phyloP scores from a whole-genome alignment of 2,797 vertebrate species.

The Cacajao melanocephalus region DNA sequence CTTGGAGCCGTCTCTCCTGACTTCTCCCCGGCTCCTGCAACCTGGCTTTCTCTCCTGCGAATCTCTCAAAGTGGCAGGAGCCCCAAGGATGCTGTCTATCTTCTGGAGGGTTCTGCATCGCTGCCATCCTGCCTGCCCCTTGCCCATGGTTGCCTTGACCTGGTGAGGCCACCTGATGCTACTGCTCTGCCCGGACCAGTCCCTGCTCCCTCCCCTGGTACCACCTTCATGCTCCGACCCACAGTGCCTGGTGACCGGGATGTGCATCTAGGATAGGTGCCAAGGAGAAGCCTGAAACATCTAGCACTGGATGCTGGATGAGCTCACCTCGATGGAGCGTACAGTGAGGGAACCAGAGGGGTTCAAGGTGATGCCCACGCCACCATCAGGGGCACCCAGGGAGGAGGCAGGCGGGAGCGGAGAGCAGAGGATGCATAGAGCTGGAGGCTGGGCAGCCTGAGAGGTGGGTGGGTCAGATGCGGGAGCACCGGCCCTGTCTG shows the following conservation, averaged over 20 bases:
- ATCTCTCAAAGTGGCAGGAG: neutral
- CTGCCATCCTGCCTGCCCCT: neutral
- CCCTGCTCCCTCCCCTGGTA: neutral
- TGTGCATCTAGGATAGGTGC: neutral
- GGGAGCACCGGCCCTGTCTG: neutral
- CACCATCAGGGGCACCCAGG: neutral
- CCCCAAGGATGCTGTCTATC: neutral
- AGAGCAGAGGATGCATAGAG: neutral
- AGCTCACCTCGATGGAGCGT: no score
- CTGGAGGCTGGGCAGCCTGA: neutral
- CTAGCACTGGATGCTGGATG: neutral
- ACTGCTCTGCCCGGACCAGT: neutral
- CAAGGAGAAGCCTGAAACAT: neutral
- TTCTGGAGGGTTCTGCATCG: neutral
- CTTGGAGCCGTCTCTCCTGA: neutral
- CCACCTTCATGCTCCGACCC: neutral
- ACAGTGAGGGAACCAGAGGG: neutral
- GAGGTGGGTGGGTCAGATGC: neutral
- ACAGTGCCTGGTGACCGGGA: neutral
- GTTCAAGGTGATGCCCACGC: neutral
- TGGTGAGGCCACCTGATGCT: neutral
- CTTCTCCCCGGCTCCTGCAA: neutral
- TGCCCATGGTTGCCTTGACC: neutral
- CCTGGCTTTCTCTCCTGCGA: neutral
- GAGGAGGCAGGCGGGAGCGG: neutral